Conservation (phyloP, 2,797 vertebrate genomes). For the Poecile montanus region DNA sequence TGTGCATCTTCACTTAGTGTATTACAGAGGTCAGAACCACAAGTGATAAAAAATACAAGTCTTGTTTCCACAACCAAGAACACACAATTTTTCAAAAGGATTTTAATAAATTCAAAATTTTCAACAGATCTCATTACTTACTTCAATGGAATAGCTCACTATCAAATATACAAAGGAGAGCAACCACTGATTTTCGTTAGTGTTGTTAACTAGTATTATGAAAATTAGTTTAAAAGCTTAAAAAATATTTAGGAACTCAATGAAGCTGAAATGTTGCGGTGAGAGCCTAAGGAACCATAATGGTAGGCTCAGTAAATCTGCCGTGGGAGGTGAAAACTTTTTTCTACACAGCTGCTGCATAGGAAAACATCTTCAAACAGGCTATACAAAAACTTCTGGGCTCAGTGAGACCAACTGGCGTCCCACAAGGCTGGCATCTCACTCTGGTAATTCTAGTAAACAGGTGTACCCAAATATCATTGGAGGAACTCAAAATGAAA, state of each 20-base stretch:
- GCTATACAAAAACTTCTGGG: not conserved
- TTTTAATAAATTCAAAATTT: not conserved
- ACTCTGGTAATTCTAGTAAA: not conserved
- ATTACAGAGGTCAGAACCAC: not conserved
- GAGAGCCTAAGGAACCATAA: not conserved
- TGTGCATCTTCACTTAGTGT: not conserved
- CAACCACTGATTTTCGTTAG: not conserved
- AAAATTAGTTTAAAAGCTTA: not conserved
- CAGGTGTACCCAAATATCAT: not conserved
- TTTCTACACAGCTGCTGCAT: not conserved
- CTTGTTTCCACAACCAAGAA: not conserved
- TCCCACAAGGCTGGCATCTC: not conserved
- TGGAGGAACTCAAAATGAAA: not conserved
- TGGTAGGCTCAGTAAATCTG: not conserved
- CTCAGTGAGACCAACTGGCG: not conserved
- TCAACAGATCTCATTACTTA: not conserved
- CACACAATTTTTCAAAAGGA: not conserved
- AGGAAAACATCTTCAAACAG: not conserved
- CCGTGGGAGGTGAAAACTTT: not conserved
- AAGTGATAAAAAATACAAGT: not conserved
- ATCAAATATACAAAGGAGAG: not conserved
- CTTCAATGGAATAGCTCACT: not conserved
- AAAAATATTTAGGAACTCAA: not conserved
- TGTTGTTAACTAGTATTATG: not conserved
- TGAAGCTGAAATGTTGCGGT: not conserved